Evolutionary conservation across 2,888 invertebrate genomes (phyloP).

Genomic region (Ophioninae sp.): DNA sequence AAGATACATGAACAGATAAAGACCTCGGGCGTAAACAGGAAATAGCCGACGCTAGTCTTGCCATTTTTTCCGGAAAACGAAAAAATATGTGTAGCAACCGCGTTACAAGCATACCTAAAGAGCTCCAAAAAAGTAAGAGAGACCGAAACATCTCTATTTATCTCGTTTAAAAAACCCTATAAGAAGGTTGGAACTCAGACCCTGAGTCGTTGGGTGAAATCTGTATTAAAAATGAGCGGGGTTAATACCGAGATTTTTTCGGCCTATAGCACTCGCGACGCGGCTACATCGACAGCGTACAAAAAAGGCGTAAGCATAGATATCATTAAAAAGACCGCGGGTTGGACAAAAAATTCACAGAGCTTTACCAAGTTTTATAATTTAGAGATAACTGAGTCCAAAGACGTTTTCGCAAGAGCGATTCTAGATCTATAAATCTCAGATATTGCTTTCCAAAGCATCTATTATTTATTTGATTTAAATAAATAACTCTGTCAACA

Average conservation of each 20-base stretch:
- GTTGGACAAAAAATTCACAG: constrained; percentile 22
- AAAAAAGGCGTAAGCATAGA: constrained; percentile 42
- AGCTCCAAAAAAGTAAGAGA: constrained; percentile 19
- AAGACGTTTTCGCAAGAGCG: constrained; percentile 31
- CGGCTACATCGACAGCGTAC: constrained; percentile 29
- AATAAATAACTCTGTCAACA: constrained; percentile 26
- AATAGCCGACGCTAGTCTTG: constrained; percentile 45
- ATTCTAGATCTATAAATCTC: constrained; percentile 17
- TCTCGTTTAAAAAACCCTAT: constrained; percentile 20
- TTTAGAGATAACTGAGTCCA: constrained; percentile 14
- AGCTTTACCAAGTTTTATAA: constrained; percentile 37
- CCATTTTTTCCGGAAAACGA: constrained; percentile 52
- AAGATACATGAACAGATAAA: constrained; percentile 55
- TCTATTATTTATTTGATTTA: constrained; percentile 15
- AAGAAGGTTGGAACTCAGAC: constrained; percentile 22
- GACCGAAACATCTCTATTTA: constrained; percentile 15
- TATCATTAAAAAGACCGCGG: constrained; percentile 31
- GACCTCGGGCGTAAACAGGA: constrained; percentile 45
- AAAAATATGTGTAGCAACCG: constrained; percentile 50
- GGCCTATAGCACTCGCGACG: constrained; percentile 37
- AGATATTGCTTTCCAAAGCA: constrained; percentile 7
- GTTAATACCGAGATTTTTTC: constrained; percentile 23
- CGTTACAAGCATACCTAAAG: constrained; percentile 24
- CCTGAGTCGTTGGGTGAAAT: constrained; percentile 35
- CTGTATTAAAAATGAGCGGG: constrained; percentile 10